Evolutionary conservation across 2,113 vertebrate species (phyloP).

Genomic region (Heliornis fulica): DNA sequence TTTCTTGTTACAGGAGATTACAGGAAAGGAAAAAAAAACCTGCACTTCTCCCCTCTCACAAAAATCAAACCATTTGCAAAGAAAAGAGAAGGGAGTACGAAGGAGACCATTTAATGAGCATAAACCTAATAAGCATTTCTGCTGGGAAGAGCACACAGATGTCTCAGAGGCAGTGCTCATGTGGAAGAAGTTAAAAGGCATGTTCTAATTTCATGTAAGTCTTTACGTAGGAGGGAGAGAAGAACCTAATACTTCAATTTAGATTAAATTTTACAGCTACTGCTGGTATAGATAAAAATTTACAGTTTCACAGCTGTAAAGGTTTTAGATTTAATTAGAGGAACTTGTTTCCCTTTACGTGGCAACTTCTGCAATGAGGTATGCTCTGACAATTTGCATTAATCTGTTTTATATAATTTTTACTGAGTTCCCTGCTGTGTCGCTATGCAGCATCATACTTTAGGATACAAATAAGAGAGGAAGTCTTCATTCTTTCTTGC

Average conservation of each 20-base stretch:
- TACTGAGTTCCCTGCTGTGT: conserved; percentile 40
- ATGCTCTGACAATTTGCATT: conserved; percentile 63
- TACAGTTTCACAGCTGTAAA: conserved; percentile 68
- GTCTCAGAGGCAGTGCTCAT: not conserved
- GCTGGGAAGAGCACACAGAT: not conserved
- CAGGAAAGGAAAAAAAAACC: not conserved
- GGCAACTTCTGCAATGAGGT: conserved; percentile 51
- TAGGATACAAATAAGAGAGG: conserved; percentile 16
- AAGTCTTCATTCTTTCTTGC: not conserved
- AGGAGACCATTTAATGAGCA: not conserved
- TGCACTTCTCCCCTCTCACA: not conserved
- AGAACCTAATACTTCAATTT: conserved; percentile 68
- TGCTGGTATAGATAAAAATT: conserved; percentile 66
- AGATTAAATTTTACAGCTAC: conserved; percentile 64
- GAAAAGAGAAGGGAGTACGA: not conserved
- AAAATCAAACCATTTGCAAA: not conserved
- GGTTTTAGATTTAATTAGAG: conserved; percentile 75
- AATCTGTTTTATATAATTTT: conserved; percentile 63
- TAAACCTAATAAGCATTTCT: not conserved
- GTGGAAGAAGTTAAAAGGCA: not conserved
- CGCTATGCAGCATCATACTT: conserved; percentile 36
- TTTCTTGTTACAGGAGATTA: not conserved
- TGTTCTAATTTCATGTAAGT: conserved; percentile 30
- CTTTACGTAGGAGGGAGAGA: not conserved
- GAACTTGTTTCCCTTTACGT: conserved; percentile 61